Evolutionary conservation across 2,888 invertebrate genomes (phyloP).

Genomic region (Brenthis ino): DNA sequence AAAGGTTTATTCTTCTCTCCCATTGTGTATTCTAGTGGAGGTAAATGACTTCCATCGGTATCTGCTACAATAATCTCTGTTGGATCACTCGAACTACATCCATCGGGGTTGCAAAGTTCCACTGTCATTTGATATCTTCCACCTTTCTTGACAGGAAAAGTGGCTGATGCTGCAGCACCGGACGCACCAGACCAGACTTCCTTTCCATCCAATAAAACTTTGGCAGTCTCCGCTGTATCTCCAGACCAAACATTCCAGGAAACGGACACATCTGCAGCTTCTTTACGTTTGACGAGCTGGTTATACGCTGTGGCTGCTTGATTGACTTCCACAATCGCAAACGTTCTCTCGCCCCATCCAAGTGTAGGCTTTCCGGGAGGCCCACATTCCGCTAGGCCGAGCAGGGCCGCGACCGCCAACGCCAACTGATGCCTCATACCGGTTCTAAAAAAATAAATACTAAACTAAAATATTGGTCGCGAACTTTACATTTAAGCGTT

Average conservation of each 20-base stretch:
- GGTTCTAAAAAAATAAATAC: slow-evolving; percentile 65
- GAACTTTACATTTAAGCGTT: slow-evolving; percentile 62
- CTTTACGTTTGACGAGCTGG: slow-evolving; percentile 68
- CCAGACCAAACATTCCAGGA: slow-evolving; percentile 78
- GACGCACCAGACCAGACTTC: slow-evolving; percentile 66
- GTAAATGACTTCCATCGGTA: slow-evolving; percentile 77
- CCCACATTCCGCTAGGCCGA: slow-evolving; percentile 55
- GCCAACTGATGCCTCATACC: slow-evolving; percentile 64
- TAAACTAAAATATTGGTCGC: slow-evolving; percentile 49
- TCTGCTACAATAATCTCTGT: slow-evolving; percentile 75
- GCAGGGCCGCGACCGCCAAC: slow-evolving; percentile 56
- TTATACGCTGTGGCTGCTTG: slow-evolving; percentile 78
- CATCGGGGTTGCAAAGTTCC: slow-evolving; percentile 71
- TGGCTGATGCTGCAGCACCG: slow-evolving; percentile 62
- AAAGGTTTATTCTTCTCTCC: slow-evolving; percentile 74
- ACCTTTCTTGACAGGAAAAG: slow-evolving; percentile 73
- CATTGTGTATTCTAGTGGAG: slow-evolving; percentile 66
- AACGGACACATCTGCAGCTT: slow-evolving; percentile 73
- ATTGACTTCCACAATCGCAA: slow-evolving; percentile 75
- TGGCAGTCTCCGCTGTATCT: slow-evolving; percentile 65
- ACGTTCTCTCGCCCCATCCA: slow-evolving; percentile 76
- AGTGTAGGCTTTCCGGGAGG: slow-evolving; percentile 72
- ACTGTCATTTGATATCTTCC: slow-evolving; percentile 73
- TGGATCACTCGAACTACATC: slow-evolving; percentile 68
- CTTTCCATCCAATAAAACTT: slow-evolving; percentile 63